phyloP scores from a whole-genome alignment of 2,888 invertebrate genomes.

The Ophioninae sp. region DNA sequence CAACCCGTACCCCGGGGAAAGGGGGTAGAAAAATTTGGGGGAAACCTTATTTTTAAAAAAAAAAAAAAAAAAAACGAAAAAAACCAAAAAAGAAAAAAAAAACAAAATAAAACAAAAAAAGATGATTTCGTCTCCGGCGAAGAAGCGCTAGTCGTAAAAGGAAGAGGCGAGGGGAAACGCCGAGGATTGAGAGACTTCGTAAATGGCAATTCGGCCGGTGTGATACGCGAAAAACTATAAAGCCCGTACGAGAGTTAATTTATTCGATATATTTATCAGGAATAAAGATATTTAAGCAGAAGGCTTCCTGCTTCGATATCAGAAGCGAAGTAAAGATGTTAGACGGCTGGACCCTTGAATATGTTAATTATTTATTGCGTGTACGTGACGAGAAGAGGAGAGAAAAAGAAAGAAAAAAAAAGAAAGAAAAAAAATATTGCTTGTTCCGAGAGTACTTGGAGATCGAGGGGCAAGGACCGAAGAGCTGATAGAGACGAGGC shows the following conservation, averaged over 20 bases:
- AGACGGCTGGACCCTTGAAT: neutral
- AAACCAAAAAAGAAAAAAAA: neutral
- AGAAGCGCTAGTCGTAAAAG: constrained; percentile 8
- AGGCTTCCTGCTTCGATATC: constrained; percentile 4
- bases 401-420: neutral
- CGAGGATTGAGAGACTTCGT: neutral
- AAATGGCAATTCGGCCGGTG: neutral
- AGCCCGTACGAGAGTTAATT: neutral
- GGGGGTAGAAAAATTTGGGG: constrained; percentile 54
- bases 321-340: neutral
- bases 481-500: too few species aligned
- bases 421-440: too few species aligned
- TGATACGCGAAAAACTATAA: neutral
- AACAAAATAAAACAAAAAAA: neutral
- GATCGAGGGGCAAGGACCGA: too few species aligned
- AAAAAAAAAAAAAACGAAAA: constrained; percentile 1
- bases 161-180: neutral
- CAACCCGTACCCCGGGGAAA: constrained; percentile 51
- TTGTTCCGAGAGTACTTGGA: too few species aligned
- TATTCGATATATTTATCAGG: constrained; percentile 1
- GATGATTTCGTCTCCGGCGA: neutral
- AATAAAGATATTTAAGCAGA: constrained; percentile 4
- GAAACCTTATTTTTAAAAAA: constrained; percentile 14
- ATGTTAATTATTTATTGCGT: neutral
- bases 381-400: neutral